Evolutionary conservation across 2,888 invertebrate genomes (phyloP).

Genomic region (Seira musarum): DNA sequence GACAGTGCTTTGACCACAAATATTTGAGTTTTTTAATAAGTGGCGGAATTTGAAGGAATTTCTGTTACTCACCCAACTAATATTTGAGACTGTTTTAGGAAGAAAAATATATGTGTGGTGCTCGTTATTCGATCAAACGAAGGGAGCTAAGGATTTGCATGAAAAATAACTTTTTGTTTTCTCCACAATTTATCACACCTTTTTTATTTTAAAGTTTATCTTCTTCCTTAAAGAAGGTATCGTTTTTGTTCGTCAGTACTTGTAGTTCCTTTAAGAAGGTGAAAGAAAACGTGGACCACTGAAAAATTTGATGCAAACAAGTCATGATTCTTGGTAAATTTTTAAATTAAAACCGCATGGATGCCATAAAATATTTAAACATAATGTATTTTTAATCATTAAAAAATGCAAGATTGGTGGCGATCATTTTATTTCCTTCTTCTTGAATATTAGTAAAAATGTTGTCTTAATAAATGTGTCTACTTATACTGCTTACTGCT

Average conservation of each 20-base stretch:
- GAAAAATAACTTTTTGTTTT: no score
- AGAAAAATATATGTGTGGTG: no score
- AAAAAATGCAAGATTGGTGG: no score
- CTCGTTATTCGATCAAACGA: no score
- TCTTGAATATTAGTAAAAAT: neutral
- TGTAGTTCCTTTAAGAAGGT: conserved; percentile 9
- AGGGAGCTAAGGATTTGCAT: no score
- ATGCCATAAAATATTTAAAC: neutral
- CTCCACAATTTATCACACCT: neutral
- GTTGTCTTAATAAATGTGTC: neutral
- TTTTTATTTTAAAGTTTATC: conserved; percentile 10
- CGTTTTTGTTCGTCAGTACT: neutral
- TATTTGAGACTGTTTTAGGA: neutral
- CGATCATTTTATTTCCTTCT: no score
- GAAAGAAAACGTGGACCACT: conserved; percentile 14
- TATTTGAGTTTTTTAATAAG: conserved; percentile 12
- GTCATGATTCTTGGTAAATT: conserved; percentile 43
- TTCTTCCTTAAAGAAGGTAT: neutral
- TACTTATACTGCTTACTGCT: no score
- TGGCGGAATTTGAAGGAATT: neutral
- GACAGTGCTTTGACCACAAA: neutral
- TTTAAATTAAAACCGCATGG: neutral
- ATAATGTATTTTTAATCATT: neutral
- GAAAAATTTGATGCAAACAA: conserved; percentile 29
- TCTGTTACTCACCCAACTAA: neutral